These are phyloP conservation scores for Enteromius afrohamiltoni DNA, from an alignment of 2,797 vertebrate species.

Conservation along the genomic window DNA sequence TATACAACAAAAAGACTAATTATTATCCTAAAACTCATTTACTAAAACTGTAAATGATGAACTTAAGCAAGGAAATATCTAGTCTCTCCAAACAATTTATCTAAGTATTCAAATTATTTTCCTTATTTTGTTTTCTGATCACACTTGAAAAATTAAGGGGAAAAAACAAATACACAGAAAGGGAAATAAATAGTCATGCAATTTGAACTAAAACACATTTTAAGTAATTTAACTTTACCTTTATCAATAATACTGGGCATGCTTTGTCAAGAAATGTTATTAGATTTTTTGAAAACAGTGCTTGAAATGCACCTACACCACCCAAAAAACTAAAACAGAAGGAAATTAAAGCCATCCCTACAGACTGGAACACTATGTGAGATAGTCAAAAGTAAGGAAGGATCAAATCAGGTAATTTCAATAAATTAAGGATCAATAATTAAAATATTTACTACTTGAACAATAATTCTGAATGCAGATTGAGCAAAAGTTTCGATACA, in stretches of 20 bases:
- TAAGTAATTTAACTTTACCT: neutral
- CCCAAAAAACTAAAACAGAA: slow-evolving; percentile 27
- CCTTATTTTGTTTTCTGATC: neutral
- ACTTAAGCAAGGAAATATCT: slow-evolving; percentile 16
- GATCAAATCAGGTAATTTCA: slow-evolving; percentile 10
- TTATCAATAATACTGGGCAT: neutral
- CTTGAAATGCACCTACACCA: neutral
- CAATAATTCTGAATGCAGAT: slow-evolving; percentile 10
- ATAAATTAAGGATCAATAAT: slow-evolving; percentile 43
- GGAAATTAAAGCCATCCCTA: slow-evolving; percentile 28
- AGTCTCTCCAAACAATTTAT: neutral
- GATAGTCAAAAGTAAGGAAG: slow-evolving; percentile 3
- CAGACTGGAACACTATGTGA: slow-evolving; percentile 47
- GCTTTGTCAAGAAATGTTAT: neutral
- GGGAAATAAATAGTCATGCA: slow-evolving; percentile 20
- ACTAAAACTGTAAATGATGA: slow-evolving; percentile 29
- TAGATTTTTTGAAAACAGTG: neutral
- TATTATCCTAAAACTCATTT: slow-evolving; percentile 12
- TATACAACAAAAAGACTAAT: slow-evolving; percentile 53
- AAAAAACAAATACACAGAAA: neutral
- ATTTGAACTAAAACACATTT: neutral
- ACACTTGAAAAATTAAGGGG: neutral
- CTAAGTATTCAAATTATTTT: slow-evolving; percentile 35
- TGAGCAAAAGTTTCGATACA: slow-evolving; percentile 29
- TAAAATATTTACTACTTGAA: slow-evolving; percentile 10